Base-by-base conservation (phyloP, 2,797 vertebrate genomes). In the Cyclura pinguis region DNA sequence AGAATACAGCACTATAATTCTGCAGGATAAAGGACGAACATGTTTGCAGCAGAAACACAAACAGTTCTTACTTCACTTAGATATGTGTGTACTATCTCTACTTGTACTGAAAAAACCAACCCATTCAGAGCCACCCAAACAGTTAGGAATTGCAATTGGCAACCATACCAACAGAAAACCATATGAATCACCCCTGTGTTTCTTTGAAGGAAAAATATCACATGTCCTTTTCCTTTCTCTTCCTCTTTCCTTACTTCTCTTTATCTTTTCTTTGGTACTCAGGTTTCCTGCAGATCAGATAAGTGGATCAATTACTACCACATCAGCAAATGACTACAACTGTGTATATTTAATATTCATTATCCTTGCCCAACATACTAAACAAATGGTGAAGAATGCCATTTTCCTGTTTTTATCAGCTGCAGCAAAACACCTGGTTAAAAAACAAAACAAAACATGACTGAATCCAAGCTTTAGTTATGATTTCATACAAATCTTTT, bases 401-500 rank as follows among this genome's bases (percentile, higher is more conserved):
- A 93, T 94, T 95, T 96, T 95, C 96, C 93, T 57, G 91, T 52
- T 92, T 94, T 47, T 96, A 96, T 97, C 96, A 96, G 95, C 93
- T 94, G 47, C 91, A 94, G 96, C 93, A 84, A 95, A 96, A 95
- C 95, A 96, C 95, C 96, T 97, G 94, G 83, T 94, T 89, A 90
- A 24, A 89, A 82, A 84, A 57, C 88, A 88, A 92, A 57, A 73
- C 7, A 6, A 32, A 12, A 78, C 69, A 94, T 55, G 72, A 95
- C 95, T 95, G 96, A 91, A 95, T 96, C 84, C 73, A 94, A 94
- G 93, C 72, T 87, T 74, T 32, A 3, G 92, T 91, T 96, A 95
- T 94, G 95, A 93, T 95, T 95, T 95, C 93, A 84, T 88, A 52
- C 59, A 92, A 94, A 94, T 95, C 92, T 93, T 92, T 91, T 94